phyloP scores from a whole-genome alignment of 2,797 vertebrate genomes.

The Brotogeris chrysoptera region DNA sequence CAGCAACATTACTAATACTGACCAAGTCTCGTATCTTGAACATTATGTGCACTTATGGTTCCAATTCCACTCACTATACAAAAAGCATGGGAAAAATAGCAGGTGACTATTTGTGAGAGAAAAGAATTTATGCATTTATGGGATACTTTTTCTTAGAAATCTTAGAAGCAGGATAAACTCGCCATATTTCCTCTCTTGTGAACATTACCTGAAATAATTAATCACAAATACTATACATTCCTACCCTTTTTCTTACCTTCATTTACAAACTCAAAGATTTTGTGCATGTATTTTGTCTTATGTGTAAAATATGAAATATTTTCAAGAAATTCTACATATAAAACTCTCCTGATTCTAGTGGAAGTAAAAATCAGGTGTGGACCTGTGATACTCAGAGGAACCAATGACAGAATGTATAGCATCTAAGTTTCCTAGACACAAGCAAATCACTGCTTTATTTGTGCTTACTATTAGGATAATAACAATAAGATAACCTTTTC shows the following conservation, averaged over 20 bases:
- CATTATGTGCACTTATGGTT: not conserved
- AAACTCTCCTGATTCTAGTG: not conserved
- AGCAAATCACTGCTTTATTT: not conserved
- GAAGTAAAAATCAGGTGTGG: not conserved
- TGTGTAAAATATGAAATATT: not conserved
- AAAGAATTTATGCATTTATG: not conserved
- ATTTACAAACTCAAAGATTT: not conserved
- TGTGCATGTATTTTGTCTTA: not conserved
- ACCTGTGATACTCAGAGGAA: not conserved
- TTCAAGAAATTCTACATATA: not conserved
- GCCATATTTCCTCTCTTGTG: not conserved
- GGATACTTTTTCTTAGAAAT: not conserved
- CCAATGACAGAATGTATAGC: not conserved
- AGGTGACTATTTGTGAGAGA: not conserved
- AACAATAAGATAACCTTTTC: not conserved
- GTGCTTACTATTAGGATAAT: not conserved
- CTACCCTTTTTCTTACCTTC: not conserved
- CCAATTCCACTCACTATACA: not conserved
- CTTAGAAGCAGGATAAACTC: not conserved
- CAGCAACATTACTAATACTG: not conserved
- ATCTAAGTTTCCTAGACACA: not conserved
- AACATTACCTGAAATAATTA: not conserved
- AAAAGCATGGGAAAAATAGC: not conserved
- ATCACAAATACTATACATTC: not conserved
- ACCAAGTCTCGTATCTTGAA: not conserved